These are phyloP conservation scores for Ormyrus labotus DNA, from an alignment of 2,888 invertebrate species.

Conservation along the genomic window DNA sequence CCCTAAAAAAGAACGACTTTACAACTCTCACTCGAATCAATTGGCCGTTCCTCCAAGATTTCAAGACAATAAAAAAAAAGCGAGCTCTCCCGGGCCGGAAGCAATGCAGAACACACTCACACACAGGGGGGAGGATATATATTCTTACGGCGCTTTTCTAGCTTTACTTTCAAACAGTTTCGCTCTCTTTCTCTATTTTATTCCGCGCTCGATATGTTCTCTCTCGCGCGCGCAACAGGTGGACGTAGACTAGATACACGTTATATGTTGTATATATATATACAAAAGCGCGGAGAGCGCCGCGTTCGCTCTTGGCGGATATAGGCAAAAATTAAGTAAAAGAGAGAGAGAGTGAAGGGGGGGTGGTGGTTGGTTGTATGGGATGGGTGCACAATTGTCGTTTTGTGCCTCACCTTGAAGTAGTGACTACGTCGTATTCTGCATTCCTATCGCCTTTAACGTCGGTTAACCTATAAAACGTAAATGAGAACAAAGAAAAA, in stretches of 20 bases:
- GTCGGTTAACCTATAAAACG: constrained; percentile 72
- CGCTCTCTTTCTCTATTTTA: constrained; percentile 9
- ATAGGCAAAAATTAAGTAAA: too few species aligned
- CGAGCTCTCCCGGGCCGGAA: neutral
- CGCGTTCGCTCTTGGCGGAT: neutral
- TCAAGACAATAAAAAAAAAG: constrained; percentile 1
- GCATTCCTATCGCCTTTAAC: constrained; percentile 73
- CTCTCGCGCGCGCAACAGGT: constrained; percentile 43
- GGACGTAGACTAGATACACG: constrained; percentile 9
- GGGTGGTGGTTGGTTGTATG: too few species aligned
- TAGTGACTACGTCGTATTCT: constrained; percentile 74
- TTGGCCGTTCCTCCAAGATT: neutral
- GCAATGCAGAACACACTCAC: constrained; percentile 45
- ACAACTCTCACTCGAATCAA: neutral
- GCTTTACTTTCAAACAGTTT: neutral
- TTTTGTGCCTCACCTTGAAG: constrained; percentile 71
- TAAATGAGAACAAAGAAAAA: constrained; percentile 68
- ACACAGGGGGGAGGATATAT: neutral
- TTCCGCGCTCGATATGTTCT: constrained; percentile 11
- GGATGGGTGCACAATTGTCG: constrained; percentile 28
- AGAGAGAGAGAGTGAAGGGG: neutral
- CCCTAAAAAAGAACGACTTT: neutral
- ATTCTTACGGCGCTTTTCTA: too few species aligned
- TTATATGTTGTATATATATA: neutral
- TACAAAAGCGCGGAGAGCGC: neutral